phyloP scores from a whole-genome alignment of 2,797 vertebrate genomes.

The Darevskia nairensis region DNA sequence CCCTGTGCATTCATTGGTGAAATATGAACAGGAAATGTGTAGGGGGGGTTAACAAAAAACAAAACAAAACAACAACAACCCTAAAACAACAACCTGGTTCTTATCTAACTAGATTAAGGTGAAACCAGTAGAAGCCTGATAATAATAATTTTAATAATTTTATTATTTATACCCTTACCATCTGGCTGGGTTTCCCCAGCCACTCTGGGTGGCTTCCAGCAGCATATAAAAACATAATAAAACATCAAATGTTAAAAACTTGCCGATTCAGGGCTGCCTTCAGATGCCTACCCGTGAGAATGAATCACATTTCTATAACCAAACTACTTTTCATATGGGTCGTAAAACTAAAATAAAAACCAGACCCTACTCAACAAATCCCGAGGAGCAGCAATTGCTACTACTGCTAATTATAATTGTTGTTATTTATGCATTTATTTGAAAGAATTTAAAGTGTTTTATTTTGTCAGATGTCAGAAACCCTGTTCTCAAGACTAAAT shows the following conservation, averaged over 20 bases:
- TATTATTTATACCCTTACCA: no score
- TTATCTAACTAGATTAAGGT: constrained; percentile 29
- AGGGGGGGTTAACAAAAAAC: not conserved
- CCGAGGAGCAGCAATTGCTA: constrained; percentile 15
- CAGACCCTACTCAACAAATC: constrained; percentile 5
- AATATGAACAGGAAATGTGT: constrained; percentile 6
- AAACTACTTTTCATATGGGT: constrained; percentile 31
- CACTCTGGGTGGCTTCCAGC: no score
- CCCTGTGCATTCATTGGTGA: constrained; percentile 11
- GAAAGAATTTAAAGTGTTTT: not conserved
- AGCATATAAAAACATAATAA: no score
- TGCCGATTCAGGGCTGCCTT: no score
- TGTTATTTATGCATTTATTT: not conserved
- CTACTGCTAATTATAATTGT: not conserved
- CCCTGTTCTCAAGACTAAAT: not conserved
- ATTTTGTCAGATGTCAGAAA: not conserved
- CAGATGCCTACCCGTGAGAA: not conserved
- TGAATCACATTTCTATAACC: constrained; percentile 21
- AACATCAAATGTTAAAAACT: no score
- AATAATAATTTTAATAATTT: no score
- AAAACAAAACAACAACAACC: not conserved
- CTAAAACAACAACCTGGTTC: not conserved
- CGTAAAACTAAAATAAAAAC: constrained; percentile 12
- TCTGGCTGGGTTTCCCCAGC: no score
- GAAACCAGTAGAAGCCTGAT: constrained; percentile 30